These are phyloP conservation scores for Apogon hyalosoma DNA, from an alignment of 2,797 vertebrate genomes.

Conservation along the genomic window DNA sequence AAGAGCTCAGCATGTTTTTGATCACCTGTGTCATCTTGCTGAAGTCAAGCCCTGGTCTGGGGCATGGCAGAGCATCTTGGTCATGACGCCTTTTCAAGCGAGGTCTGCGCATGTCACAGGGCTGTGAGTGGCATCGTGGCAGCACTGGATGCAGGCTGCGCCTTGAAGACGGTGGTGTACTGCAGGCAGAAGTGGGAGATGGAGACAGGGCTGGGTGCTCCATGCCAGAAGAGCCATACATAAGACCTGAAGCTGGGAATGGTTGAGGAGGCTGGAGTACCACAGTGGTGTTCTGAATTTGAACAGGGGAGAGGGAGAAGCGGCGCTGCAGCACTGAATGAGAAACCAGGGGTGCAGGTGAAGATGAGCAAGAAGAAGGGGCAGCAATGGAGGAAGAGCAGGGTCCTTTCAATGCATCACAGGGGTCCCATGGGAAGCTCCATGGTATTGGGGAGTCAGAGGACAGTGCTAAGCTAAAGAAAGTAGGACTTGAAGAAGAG, in stretches of 20 bases:
- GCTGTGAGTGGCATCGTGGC: slow-evolving; percentile 93
- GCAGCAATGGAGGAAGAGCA: slow-evolving; percentile 80
- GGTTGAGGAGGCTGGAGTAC: slow-evolving; percentile 78
- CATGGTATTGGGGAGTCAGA: slow-evolving; percentile 88
- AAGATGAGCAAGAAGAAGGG: slow-evolving; percentile 85
- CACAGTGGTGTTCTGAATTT: slow-evolving; percentile 85
- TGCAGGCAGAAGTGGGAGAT: slow-evolving; percentile 88
- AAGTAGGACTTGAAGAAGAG: slow-evolving; percentile 90
- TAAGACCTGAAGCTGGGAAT: slow-evolving; percentile 78
- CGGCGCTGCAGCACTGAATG: slow-evolving; percentile 86
- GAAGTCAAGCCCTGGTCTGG: slow-evolving; percentile 88
- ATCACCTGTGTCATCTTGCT: slow-evolving; percentile 91
- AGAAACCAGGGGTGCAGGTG: slow-evolving; percentile 73
- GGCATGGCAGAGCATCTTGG: slow-evolving; percentile 83
- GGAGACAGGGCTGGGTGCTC: slow-evolving; percentile 81
- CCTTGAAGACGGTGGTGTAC: slow-evolving; percentile 87
- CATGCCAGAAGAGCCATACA: slow-evolving; percentile 64
- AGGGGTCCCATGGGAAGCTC: slow-evolving; percentile 84
- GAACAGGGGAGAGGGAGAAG: slow-evolving; percentile 91
- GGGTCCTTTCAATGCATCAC: slow-evolving; percentile 76
- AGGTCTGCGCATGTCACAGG: slow-evolving; percentile 92
- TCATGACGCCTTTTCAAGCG: slow-evolving; percentile 89
- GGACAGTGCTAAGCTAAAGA: slow-evolving; percentile 90
- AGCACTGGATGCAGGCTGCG: slow-evolving; percentile 85
- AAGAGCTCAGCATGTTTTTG: background rate